Conservation (phyloP, 2,797 vertebrate species). For the Acanthiza pusilla region DNA sequence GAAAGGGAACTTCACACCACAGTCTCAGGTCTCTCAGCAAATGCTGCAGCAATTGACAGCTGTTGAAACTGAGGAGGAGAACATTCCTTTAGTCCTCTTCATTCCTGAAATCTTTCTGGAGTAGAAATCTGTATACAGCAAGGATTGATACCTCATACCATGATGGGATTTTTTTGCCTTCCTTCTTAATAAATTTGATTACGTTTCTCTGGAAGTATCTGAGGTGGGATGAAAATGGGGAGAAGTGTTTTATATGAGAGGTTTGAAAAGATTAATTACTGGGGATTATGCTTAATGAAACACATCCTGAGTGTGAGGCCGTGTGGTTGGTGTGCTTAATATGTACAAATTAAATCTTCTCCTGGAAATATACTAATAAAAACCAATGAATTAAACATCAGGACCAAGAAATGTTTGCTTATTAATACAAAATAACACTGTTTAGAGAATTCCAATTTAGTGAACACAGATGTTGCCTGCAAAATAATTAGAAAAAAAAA, state of each 20-base stretch:
- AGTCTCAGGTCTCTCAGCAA: neutral
- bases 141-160: neutral
- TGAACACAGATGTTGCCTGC: slow-evolving; percentile 63
- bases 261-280: slow-evolving; percentile 71
- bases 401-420: slow-evolving; percentile 61
- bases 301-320: slow-evolving; percentile 52
- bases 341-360: slow-evolving; percentile 74
- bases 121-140: neutral
- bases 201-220: slow-evolving; percentile 37
- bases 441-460: slow-evolving; percentile 71
- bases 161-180: neutral
- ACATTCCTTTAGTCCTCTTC: neutral
- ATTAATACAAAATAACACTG: slow-evolving; percentile 71
- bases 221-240: slow-evolving; percentile 38
- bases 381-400: slow-evolving; percentile 75
- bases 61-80: neutral
- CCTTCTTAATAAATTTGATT: slow-evolving; percentile 46
- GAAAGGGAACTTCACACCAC: neutral
- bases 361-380: slow-evolving; percentile 69
- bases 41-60: neutral
- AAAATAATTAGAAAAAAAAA: slow-evolving; percentile 69
- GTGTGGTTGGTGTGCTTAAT: slow-evolving; percentile 61
- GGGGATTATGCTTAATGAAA: slow-evolving; percentile 71
- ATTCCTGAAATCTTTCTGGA: neutral
- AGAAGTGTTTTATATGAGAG: slow-evolving; percentile 51